Conservation (phyloP, 2,888 invertebrate genomes). For the Gastrophysa polygoni region DNA sequence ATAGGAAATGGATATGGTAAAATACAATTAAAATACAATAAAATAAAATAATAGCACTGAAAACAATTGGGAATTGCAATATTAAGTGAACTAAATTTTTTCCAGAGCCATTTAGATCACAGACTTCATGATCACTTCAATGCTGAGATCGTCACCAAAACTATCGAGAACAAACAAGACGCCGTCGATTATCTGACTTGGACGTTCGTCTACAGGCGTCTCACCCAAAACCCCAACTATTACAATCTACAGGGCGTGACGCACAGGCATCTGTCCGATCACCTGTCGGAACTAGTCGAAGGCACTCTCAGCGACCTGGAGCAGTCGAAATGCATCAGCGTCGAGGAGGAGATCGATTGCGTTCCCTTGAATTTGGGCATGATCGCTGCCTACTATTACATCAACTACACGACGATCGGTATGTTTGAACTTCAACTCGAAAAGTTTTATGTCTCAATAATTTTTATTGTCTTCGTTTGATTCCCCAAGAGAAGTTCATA, state of each 20-base stretch:
- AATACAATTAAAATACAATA: too few relatives aligned
- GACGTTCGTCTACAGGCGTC: constrained; percentile 95
- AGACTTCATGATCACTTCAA: constrained; percentile 99
- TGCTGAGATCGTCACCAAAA: constrained; percentile 99
- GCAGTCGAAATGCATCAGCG: constrained; percentile 95
- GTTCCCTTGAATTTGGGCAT: constrained; percentile 97
- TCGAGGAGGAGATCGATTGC: constrained; percentile 98
- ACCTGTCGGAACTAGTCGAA: constrained; percentile 97
- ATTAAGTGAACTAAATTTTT: too few relatives aligned
- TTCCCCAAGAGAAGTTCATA: too few relatives aligned
- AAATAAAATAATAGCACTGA: too few relatives aligned
- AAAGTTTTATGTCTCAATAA: too few relatives aligned
- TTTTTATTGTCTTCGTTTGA: too few relatives aligned
- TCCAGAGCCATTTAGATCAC: constrained; percentile 96
- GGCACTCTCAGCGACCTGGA: constrained; percentile 92
- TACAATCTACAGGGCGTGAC: constrained; percentile 97
- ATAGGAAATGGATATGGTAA: too few relatives aligned
- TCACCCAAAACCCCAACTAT: constrained; percentile 99
- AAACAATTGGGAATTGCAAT: too few relatives aligned
- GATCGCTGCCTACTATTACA: constrained; percentile 99
- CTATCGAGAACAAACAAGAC: constrained; percentile 99
- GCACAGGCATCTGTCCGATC: constrained; percentile 96
- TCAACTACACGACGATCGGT: constrained; percentile 98
- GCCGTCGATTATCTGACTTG: constrained; percentile 99
- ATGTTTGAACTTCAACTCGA: too few relatives aligned